Percentiles rank a stretch among this genome's conserved stretches.
Evolutionary conservation across 1,140 invertebrate species (phyloP).

Genomic region (Pseudomyrmex sp.): DNA sequence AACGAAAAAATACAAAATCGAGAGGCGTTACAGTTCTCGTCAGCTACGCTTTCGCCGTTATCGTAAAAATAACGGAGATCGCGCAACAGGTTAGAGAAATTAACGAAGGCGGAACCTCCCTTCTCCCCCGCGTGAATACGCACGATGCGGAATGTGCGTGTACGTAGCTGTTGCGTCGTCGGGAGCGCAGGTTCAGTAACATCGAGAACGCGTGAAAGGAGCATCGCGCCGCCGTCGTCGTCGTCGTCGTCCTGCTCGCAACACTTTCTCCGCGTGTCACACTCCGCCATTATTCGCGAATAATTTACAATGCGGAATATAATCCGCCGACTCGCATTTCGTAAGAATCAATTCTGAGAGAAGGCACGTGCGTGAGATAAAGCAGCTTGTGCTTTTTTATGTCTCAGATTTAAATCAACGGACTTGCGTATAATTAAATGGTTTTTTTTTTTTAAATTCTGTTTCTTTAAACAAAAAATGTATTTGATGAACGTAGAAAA

Average conservation of each 20-base stretch:
- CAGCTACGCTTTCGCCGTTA: not conserved
- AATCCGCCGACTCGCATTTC: not conserved
- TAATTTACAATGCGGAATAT: not conserved
- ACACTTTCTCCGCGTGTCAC: slow-evolving; percentile 60
- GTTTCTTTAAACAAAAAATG: not conserved
- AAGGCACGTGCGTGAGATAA: not conserved
- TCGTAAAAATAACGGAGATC: slow-evolving; percentile 21
- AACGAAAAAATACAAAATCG: slow-evolving; percentile 3
- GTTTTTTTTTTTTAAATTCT: not conserved
- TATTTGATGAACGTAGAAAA: not conserved
- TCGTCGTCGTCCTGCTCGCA: not conserved
- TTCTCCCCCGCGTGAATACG: slow-evolving; percentile 18
- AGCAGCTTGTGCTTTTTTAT: not conserved
- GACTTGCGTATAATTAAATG: not conserved
- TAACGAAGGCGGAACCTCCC: slow-evolving; percentile 34
- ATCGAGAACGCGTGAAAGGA: slow-evolving; percentile 17
- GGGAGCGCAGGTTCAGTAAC: slow-evolving; percentile 13
- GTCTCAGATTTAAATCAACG: not conserved
- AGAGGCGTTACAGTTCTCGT: not conserved
- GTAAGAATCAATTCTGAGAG: not conserved
- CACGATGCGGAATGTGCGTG: slow-evolving; percentile 24
- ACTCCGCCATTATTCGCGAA: not conserved
- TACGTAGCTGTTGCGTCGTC: slow-evolving; percentile 12
- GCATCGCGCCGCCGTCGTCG: not conserved
- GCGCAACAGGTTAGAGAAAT: slow-evolving; percentile 66